phyloP scores from a whole-genome alignment of 2,888 invertebrate genomes.

The Epicampocera succincta region DNA sequence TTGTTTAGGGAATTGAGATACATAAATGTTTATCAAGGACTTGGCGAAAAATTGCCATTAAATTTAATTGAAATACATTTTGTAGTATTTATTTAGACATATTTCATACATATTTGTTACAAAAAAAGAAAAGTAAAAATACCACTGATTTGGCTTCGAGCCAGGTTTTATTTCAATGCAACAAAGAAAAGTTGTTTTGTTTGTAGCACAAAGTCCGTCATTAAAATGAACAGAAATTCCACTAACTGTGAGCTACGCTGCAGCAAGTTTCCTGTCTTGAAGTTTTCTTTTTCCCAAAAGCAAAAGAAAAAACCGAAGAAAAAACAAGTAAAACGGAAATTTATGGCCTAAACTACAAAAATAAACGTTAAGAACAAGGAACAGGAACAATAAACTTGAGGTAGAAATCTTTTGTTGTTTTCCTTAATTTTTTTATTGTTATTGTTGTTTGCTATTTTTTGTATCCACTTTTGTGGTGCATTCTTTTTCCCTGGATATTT shows the following conservation, averaged over 20 bases:
- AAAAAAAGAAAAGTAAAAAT: constrained; percentile 9
- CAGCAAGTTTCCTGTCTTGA: constrained; percentile 39
- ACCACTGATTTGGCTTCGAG: constrained; percentile 15
- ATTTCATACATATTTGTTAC: constrained; percentile 1
- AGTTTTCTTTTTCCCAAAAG: background rate
- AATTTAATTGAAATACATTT: background rate
- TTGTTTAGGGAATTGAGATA: constrained; percentile 12
- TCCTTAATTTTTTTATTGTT: background rate
- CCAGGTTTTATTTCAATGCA: constrained; percentile 35
- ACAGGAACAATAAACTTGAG: constrained; percentile 63
- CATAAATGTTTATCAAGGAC: constrained; percentile 27
- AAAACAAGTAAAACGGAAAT: background rate
- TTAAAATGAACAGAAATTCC: constrained; percentile 11
- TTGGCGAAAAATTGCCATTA: constrained; percentile 16
- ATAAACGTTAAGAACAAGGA: constrained; percentile 46
- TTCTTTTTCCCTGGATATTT: background rate
- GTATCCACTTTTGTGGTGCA: constrained; percentile 2
- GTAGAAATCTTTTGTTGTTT: constrained; percentile 32
- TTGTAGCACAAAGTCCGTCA: constrained; percentile 10
- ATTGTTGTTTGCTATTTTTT: background rate
- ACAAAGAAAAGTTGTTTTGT: background rate
- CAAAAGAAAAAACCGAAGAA: background rate
- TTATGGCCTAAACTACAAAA: constrained; percentile 34
- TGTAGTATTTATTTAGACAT: background rate
- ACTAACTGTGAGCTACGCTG: constrained; percentile 15